Percentiles rank a stretch among this genome's conserved stretches.
These are phyloP conservation scores for Temnothorax unifasciatus DNA, from an alignment of 2,888 invertebrate species.

Conservation along the genomic window DNA sequence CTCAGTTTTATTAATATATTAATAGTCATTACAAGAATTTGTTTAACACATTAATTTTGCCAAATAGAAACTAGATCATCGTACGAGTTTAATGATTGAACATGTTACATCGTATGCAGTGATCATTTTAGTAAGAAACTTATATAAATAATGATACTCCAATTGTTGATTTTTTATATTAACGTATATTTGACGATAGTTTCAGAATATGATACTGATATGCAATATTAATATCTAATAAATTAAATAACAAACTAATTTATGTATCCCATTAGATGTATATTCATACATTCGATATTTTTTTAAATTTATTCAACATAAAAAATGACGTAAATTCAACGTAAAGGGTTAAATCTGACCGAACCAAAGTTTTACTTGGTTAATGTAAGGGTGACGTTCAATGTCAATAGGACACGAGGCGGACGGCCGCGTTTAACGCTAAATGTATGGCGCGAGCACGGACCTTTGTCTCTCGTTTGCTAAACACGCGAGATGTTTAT, in stretches of 20 bases:
- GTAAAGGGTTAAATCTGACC: neutral
- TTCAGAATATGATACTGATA: neutral
- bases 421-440: slow-evolving; percentile 16
- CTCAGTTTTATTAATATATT: neutral
- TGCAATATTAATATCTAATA: neutral
- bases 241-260: slow-evolving; percentile 1
- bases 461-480: slow-evolving; percentile 47
- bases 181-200: neutral
- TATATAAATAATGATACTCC: neutral
- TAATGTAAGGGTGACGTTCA: slow-evolving; percentile 13
- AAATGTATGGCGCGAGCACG: slow-evolving; percentile 37
- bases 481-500: slow-evolving; percentile 37
- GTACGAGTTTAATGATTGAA: neutral
- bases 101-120: neutral
- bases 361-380: neutral
- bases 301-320: neutral
- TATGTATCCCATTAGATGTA: neutral
- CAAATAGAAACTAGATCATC: neutral
- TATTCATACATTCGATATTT: neutral
- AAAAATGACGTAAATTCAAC: neutral
- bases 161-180: neutral
- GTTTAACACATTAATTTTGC: neutral
- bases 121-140: neutral
- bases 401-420: slow-evolving; percentile 30
- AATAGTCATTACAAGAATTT: neutral